phyloP scores from a whole-genome alignment of 2,797 vertebrate species.

The Urocyon cinereoargenteus region DNA sequence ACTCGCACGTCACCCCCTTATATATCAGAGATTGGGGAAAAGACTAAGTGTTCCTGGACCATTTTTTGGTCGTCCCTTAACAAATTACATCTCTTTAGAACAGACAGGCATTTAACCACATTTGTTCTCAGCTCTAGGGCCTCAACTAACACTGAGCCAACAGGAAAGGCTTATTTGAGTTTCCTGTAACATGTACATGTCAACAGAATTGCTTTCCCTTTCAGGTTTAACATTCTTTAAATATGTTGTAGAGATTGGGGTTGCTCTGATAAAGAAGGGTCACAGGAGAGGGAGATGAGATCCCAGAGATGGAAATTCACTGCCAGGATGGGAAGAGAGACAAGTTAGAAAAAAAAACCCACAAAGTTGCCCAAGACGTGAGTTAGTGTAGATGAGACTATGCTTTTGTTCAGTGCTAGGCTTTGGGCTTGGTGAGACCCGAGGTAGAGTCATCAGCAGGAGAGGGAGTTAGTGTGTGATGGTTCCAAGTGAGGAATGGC shows the following conservation, averaged over 20 bases:
- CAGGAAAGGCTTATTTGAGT: background rate
- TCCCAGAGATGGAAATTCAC: background rate
- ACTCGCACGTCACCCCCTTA: background rate
- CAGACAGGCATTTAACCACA: background rate
- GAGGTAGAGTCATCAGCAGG: rapidly evolving
- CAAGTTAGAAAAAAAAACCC: background rate
- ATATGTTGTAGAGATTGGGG: background rate
- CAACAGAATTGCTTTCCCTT: background rate
- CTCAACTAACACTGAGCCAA: background rate
- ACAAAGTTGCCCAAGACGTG: background rate
- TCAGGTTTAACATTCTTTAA: background rate
- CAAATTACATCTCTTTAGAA: background rate
- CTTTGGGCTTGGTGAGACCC: background rate
- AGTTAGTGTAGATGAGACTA: background rate
- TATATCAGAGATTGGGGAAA: background rate
- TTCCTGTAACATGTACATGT: background rate
- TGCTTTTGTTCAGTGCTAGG: background rate
- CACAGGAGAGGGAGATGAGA: background rate
- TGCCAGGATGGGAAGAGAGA: background rate
- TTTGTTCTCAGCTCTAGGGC: background rate
- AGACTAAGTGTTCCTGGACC: background rate
- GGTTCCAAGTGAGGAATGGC: background rate
- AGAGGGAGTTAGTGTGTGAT: background rate
- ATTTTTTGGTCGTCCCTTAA: background rate
- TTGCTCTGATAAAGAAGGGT: background rate